Evolutionary conservation across 2,797 vertebrate genomes (phyloP), one percentile per base, ranked within the genome.

Genomic region (Phrynocephalus vlangalii): DNA sequence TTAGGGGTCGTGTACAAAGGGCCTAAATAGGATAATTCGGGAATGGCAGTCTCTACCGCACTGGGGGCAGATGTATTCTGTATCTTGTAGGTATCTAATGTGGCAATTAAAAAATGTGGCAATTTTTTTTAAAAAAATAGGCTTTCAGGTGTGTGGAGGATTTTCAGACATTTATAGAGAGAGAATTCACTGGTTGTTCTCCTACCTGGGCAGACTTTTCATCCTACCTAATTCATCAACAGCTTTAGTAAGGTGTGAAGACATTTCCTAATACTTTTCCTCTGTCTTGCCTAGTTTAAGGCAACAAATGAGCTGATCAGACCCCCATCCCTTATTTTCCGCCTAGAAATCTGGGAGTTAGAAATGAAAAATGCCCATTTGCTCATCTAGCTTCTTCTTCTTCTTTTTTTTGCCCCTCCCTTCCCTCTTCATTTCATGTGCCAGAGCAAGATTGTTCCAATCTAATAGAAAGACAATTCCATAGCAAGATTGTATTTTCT

Each of bases 401-500:
- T 44, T 44, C 5, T 44, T 44, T 44, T 44, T 44, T 20, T 8
- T 38, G 91, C 77, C 3, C 33, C 86, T 24, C 85, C 66, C 48
- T 26, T 78, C 76, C 52, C 33, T 88, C 75, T 3, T 44, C 5
- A 22, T 44, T 87, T 67, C 38, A 6, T 78, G 76, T 13, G 0
- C 88, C 71, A 86, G 66, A 1, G 0, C 90, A 90, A 90, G 90
- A 92, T 91, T 91, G 93, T 92, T 95, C 90, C 94, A 94, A 93
- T 95, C 91, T 95, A 84, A 91, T 87, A 93, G 96, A 94, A 94
- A 88, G 93, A 94, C 94, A 84, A 95, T 92, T 94, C 95, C 93
- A 93, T 93, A 93, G 93, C 82, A 79, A 88, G 95, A 93, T 95
- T 90, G 90, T 95, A 94, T 96, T 96, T 97, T 96, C 95, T 92